Evolutionary conservation across 1,140 invertebrate species (phyloP).

Genomic region (Papilio polytes): DNA sequence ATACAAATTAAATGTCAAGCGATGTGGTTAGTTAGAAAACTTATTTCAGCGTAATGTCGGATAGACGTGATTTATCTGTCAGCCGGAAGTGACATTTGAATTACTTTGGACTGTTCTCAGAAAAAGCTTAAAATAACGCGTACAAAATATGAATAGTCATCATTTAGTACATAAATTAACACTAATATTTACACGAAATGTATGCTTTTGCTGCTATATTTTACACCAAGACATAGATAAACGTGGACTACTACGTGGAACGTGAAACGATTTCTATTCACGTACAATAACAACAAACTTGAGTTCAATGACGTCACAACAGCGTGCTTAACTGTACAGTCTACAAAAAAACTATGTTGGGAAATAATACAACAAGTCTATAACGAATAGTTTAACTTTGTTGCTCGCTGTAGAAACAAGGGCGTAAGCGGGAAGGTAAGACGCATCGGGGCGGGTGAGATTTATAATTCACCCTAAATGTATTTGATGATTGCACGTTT

Average conservation of each 20-base stretch:
- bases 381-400: neutral
- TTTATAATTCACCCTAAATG: neutral
- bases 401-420: slow-evolving; percentile 3
- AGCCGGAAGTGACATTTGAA: neutral
- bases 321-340: neutral
- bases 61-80: neutral
- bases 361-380: neutral
- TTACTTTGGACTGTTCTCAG: neutral
- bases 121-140: no score
- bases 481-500: no score
- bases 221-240: neutral
- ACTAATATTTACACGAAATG: no score
- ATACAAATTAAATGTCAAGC: neutral
- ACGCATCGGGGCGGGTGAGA: neutral
- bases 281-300: neutral
- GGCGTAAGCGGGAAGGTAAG: neutral
- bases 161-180: no score
- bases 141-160: no score
- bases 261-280: neutral
- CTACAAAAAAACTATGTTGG: neutral
- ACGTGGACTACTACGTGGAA: no score
- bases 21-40: neutral
- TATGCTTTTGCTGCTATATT: no score
- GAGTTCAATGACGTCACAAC: neutral
- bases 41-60: neutral